Conservation (phyloP, 1,140 invertebrate genomes). For the Polyergus mexicanus region DNA sequence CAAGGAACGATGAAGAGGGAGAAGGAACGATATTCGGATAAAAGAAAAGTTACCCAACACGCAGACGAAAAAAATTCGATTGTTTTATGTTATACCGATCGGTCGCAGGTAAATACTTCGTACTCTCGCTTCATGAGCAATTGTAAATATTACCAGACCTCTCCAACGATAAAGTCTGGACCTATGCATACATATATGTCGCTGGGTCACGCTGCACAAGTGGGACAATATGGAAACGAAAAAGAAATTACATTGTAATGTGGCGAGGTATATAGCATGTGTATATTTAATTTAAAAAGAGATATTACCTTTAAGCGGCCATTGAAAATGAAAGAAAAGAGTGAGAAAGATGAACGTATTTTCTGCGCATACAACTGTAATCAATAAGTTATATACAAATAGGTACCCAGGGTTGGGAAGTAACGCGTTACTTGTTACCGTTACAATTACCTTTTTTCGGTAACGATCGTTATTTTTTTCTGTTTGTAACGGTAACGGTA, state of each 20-base stretch:
- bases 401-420: too few species aligned
- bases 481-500: too few species aligned
- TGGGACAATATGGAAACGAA: neutral
- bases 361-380: neutral
- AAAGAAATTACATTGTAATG: neutral
- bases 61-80: slow-evolving; percentile 22
- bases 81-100: neutral
- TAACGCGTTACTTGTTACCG: too few species aligned
- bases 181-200: slow-evolving; percentile 25
- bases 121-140: slow-evolving; percentile 21
- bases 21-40: slow-evolving; percentile 43
- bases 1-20: neutral
- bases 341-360: neutral
- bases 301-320: neutral
- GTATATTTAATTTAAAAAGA: neutral
- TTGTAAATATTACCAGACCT: slow-evolving; percentile 41
- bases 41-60: neutral
- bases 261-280: neutral
- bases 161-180: slow-evolving; percentile 10
- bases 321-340: neutral
- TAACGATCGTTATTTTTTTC: too few species aligned
- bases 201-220: slow-evolving; percentile 25
- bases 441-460: too few species aligned
- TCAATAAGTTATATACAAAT: slow-evolving; percentile 2
- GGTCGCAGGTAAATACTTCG: neutral